A percentile compares a stretch with the other conserved stretches of the same genome.
Conservation (phyloP, 2,888 invertebrate genomes). For the Hydraecia micacea region DNA sequence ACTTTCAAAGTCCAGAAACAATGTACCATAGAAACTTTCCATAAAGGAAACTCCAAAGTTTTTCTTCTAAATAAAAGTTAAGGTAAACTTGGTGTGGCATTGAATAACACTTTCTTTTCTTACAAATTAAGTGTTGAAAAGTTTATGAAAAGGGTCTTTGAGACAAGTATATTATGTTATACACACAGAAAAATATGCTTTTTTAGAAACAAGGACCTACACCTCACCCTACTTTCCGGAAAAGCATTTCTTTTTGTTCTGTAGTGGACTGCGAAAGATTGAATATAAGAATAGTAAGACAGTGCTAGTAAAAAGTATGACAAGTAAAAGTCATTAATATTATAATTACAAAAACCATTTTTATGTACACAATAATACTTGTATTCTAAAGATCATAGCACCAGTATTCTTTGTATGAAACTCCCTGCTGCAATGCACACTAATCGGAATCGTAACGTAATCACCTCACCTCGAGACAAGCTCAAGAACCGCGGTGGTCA, state of each 20-base stretch:
- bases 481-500: no score
- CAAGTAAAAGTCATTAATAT: background rate
- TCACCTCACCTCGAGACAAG: no score
- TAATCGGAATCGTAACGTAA: no score
- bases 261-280: background rate
- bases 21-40: constrained; percentile 21
- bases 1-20: background rate
- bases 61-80: constrained; percentile 30
- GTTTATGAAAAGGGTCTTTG: constrained; percentile 12
- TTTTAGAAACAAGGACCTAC: background rate
- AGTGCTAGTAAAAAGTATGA: background rate
- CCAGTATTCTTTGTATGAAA: no score
- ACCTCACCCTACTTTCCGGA: background rate
- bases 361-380: background rate
- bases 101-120: constrained; percentile 14
- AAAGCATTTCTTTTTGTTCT: background rate
- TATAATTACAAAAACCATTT: background rate
- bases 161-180: background rate
- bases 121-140: background rate
- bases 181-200: background rate
- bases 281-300: background rate
- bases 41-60: background rate
- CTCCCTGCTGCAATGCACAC: no score
- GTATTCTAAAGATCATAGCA: background rate
- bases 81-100: background rate